Evolutionary conservation across 2,888 invertebrate species (phyloP), one percentile per base, ranked within the genome.

Genomic region (Trypoxylon attenuatum): DNA sequence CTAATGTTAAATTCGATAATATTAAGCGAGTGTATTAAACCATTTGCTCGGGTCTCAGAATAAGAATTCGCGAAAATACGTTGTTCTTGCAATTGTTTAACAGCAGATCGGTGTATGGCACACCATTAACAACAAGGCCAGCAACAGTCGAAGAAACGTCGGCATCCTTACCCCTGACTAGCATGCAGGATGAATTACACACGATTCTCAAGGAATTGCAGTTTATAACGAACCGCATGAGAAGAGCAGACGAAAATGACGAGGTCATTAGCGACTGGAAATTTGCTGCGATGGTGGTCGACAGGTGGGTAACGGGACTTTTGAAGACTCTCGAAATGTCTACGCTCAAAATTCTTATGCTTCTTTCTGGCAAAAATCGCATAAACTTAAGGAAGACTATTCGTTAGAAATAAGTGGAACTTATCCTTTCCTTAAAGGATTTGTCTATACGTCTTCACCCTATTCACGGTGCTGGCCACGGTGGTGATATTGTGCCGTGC

Each of bases 251-350:
- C 85, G 96, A 96, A 82, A 96, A 96, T 85, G 94, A 94, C 59
- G 97, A 97, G 87, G 91, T 96, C 76, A 96, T 96, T 81, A 96
- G 94, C 88, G 98, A 98, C 88, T 98, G 98, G 98, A 97, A 97
- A 88, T 98, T 98, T 87, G 98, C 98, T 59, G 98, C 97, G 75
- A 97, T 98, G 96, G 98, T 98, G 87, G 96, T 98, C 87, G 98
- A 98, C 90, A 93, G 96, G 91, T 65, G n/a, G 16, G 29, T 27
- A 16, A 38, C 4, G 13, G 3, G 4, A 46, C 22, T 27, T 16
- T 25, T 5, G n/a, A 21, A n/a, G 8, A 2, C 13, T 21, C n/a
- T 42, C 8, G n/a, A 39, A 19, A 43, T 22, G 10, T n/a, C 19
- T 21, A 1, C 27, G 27, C n/a, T 27, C 27, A 27, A 27, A n/a